These are phyloP conservation scores for Saxicola maurus DNA, from an alignment of 2,797 vertebrate genomes.

Conservation along the genomic window DNA sequence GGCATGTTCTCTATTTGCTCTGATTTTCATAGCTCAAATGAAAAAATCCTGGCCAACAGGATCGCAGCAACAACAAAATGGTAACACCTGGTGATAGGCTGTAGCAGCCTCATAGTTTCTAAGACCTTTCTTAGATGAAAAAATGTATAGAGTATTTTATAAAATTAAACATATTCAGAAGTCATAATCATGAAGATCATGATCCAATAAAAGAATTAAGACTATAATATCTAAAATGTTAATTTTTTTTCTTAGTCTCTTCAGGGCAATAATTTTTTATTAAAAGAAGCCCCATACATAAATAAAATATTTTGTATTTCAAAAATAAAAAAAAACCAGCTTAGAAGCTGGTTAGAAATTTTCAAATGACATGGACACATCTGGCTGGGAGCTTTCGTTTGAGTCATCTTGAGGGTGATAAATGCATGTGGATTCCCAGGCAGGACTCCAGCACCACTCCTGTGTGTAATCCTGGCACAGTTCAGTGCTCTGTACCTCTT, in stretches of 20 bases:
- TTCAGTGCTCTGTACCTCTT: not conserved
- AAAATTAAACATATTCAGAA: not conserved
- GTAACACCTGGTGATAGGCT: not conserved
- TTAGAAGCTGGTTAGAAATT: not conserved
- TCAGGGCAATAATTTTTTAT: not conserved
- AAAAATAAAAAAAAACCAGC: too few species aligned
- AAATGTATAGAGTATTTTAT: not conserved
- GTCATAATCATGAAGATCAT: not conserved
- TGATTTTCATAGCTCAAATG: not conserved
- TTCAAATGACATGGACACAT: not conserved
- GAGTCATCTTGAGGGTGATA: not conserved
- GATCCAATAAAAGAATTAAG: not conserved
- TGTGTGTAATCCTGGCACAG: not conserved
- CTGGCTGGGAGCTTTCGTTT: not conserved
- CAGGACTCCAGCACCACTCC: not conserved
- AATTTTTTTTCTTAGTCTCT: not conserved
- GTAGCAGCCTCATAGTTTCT: not conserved
- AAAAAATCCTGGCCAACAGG: fast-evolving
- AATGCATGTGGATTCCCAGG: not conserved
- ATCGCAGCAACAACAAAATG: not conserved
- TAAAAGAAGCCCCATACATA: not conserved
- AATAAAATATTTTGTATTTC: not conserved
- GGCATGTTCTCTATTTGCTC: not conserved
- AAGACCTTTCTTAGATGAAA: not conserved
- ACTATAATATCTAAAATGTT: not conserved